Base-by-base conservation (phyloP, 2,113 vertebrate species). In the Brachypteracias leptosomus region DNA sequence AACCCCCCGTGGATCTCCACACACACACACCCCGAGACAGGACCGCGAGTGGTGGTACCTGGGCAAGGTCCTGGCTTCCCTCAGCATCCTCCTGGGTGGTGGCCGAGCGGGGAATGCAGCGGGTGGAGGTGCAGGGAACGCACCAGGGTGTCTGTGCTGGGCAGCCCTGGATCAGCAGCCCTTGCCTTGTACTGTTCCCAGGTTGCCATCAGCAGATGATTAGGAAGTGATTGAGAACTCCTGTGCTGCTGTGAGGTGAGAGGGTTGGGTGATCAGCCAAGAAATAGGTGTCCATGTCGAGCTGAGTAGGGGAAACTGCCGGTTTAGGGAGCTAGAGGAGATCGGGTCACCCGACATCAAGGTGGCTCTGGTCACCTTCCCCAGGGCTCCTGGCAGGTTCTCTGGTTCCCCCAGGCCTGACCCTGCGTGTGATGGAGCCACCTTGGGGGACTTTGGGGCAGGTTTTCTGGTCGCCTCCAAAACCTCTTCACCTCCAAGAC, bases 391-490 rank as follows among this genome's bases (percentile, higher is more conserved):
- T 58, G 38, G 42, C 51, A 62, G 55, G 12, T 25, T 22, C 55
- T 51, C 22, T 55, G 24, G 13, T 5, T 75, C 5, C 1, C 9
- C 4, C 17, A 9, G 33, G 29, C 70, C 65, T 67, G 74, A 35
- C 14, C 35, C 59, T 31, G 28, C 1, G 0, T 3, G 20, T 0
- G 0, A 2, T 26, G 40, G 62, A 82, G 46, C 21, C 66, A 35
- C 57, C 36, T 9, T 6, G 15, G 58, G 20, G 40, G 59, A 6
- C 51, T 36, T 25, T 1, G n/a, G 65, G 38, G n/a, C 33, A 51
- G 47, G 36, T 11, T 28, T 77, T 47, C 76, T 29, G 22, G 6
- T 51, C 47, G 11, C 16, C 14, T n/a, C n/a, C 6, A 4, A 33
- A 46, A 13, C 33, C 28, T 15, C 16, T 6, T 51, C 47, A 13